Conservation (phyloP, 2,797 vertebrate species). For the Aulostomus chinensis region DNA sequence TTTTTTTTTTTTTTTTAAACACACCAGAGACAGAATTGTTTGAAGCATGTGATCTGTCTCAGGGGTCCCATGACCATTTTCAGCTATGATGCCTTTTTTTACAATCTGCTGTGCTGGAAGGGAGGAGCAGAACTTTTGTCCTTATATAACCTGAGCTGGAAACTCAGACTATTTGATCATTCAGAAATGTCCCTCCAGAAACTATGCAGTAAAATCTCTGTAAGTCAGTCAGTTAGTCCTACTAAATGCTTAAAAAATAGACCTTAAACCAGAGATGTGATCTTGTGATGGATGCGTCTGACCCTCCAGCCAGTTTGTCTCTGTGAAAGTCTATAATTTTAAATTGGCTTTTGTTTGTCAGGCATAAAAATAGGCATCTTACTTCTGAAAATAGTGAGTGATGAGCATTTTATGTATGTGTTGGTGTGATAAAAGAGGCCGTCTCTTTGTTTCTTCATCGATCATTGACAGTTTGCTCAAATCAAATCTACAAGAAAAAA, state of each 20-base stretch:
- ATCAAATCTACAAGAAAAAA: too few species aligned
- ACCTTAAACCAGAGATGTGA: constrained; percentile 7
- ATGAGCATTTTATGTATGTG: too few species aligned
- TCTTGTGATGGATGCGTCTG: constrained; percentile 9
- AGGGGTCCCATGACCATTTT: constrained; percentile 12
- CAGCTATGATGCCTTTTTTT: constrained; percentile 32
- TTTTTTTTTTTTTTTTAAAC: constrained; percentile 31
- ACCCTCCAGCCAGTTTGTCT: constrained; percentile 1
- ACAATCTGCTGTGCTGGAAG: constrained; percentile 21
- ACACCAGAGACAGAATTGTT: constrained; percentile 10
- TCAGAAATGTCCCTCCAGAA: not conserved
- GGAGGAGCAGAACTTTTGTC: constrained; percentile 36
- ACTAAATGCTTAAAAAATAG: constrained; percentile 11
- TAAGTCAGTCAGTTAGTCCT: constrained; percentile 7
- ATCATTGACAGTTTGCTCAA: too few species aligned
- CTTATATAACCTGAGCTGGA: constrained; percentile 36
- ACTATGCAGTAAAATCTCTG: constrained; percentile 1
- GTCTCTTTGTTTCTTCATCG: too few species aligned
- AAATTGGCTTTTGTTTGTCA: constrained; percentile 23
- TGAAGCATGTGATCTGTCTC: constrained; percentile 31
- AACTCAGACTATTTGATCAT: not conserved
- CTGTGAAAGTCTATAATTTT: constrained; percentile 43
- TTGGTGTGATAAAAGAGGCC: too few species aligned
- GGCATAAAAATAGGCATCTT: constrained; percentile 41
- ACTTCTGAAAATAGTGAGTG: too few species aligned